Percentiles rank a stretch among this genome's conserved stretches.
Conservation (phyloP, 2,113 vertebrate genomes). For the Pelusios castaneus region DNA sequence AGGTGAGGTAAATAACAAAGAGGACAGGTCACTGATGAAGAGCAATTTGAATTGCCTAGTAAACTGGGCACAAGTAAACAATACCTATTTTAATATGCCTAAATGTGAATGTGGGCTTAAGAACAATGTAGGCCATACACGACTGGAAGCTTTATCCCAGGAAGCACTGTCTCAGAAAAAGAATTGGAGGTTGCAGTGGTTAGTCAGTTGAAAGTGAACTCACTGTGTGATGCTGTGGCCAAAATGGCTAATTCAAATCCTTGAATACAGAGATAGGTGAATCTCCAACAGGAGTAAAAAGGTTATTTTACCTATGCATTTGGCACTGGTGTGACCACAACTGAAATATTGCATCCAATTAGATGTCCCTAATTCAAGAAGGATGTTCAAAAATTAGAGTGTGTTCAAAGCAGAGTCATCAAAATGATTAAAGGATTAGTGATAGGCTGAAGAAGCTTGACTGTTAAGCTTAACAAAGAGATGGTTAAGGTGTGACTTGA, state of each 20-base stretch:
- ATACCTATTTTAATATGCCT: too few species aligned
- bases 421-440: background rate
- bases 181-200: background rate
- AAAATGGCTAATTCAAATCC: background rate
- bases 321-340: background rate
- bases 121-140: background rate
- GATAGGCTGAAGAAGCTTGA: background rate
- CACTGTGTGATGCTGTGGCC: background rate
- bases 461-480: background rate
- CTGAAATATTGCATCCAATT: background rate
- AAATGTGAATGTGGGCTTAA: too few species aligned
- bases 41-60: too few species aligned
- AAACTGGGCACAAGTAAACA: too few species aligned
- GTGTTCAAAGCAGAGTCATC: background rate
- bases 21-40: too few species aligned
- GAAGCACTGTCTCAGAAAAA: background rate
- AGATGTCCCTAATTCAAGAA: background rate
- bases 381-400: background rate
- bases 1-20: background rate
- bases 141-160: background rate
- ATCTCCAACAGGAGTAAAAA: background rate
- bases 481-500: background rate
- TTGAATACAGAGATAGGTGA: background rate
- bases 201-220: background rate
- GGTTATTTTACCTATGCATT: background rate